Conservation (phyloP, 2,888 invertebrate species). For the Hesperia comma region DNA sequence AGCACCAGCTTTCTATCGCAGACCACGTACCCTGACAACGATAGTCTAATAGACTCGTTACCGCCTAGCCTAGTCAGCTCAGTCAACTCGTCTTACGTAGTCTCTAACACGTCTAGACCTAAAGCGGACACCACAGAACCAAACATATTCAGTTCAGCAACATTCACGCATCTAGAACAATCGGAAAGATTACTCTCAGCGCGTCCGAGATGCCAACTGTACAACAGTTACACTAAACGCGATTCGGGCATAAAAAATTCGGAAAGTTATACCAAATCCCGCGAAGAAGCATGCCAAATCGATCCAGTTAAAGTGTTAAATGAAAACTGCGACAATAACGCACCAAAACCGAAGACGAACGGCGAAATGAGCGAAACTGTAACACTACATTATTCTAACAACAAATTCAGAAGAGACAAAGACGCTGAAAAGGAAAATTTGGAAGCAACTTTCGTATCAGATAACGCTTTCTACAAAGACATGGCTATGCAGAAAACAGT, state of each 20-base stretch:
- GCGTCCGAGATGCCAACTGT: slow-evolving; percentile 65
- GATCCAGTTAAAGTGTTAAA: slow-evolving; percentile 69
- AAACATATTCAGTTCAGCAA: slow-evolving; percentile 73
- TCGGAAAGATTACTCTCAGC: slow-evolving; percentile 70
- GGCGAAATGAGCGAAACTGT: slow-evolving; percentile 70
- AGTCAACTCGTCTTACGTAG: slow-evolving; percentile 73
- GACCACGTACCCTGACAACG: slow-evolving; percentile 76
- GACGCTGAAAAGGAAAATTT: slow-evolving; percentile 76
- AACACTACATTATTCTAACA: slow-evolving; percentile 73
- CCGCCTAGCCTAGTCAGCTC: slow-evolving; percentile 78
- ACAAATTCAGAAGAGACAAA: slow-evolving; percentile 63
- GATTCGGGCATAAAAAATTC: slow-evolving; percentile 64
- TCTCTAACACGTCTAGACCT: slow-evolving; percentile 62
- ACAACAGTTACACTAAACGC: slow-evolving; percentile 66
- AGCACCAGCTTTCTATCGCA: slow-evolving; percentile 80
- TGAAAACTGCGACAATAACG: slow-evolving; percentile 65
- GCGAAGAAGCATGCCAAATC: slow-evolving; percentile 73
- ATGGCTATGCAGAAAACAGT: slow-evolving; percentile 64
- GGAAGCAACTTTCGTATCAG: slow-evolving; percentile 64
- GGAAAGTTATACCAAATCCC: slow-evolving; percentile 73
- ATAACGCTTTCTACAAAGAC: slow-evolving; percentile 74
- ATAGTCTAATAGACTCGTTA: slow-evolving; percentile 74
- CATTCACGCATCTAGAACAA: slow-evolving; percentile 75
- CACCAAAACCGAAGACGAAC: slow-evolving; percentile 55
- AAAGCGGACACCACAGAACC: slow-evolving; percentile 62